Conservation (phyloP, 2,888 invertebrate species). For the Erebia ligea region DNA sequence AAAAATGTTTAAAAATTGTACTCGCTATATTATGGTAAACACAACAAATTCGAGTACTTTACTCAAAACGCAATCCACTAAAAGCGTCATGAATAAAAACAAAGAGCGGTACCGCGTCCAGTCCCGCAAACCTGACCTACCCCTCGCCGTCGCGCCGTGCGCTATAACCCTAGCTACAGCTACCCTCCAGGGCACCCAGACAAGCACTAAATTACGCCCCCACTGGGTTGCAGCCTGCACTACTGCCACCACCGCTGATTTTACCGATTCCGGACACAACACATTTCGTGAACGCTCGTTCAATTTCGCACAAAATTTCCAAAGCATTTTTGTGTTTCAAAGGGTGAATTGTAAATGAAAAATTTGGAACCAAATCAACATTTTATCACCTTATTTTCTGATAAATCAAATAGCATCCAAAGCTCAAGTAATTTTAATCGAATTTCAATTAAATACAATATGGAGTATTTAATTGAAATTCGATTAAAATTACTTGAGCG, state of each 20-base stretch:
- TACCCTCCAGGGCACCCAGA: constrained; percentile 53
- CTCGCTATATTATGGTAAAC: neutral
- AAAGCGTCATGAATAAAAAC: constrained; percentile 35
- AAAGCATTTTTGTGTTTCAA: too few relatives aligned
- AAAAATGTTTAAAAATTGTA: neutral
- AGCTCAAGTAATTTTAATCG: too few relatives aligned
- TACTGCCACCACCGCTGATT: constrained; percentile 37
- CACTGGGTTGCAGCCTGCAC: constrained; percentile 65
- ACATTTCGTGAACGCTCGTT: neutral
- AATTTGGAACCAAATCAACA: too few relatives aligned
- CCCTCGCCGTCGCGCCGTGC: constrained; percentile 64
- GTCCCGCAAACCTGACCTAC: constrained; percentile 58
- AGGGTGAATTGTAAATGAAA: too few relatives aligned
- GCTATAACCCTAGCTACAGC: constrained; percentile 48
- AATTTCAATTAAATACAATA: too few relatives aligned
- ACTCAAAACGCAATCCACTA: constrained; percentile 29
- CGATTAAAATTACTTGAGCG: too few relatives aligned
- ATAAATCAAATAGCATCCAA: too few relatives aligned
- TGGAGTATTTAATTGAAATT: too few relatives aligned
- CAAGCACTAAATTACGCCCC: constrained; percentile 74
- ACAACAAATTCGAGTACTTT: constrained; percentile 27
- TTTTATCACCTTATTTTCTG: too few relatives aligned
- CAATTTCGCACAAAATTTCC: too few relatives aligned
- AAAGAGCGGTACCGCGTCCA: constrained; percentile 36
- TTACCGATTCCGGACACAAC: constrained; percentile 10